Conservation (phyloP, 2,113 vertebrate genomes). For the Ramphastos sulfuratus region DNA sequence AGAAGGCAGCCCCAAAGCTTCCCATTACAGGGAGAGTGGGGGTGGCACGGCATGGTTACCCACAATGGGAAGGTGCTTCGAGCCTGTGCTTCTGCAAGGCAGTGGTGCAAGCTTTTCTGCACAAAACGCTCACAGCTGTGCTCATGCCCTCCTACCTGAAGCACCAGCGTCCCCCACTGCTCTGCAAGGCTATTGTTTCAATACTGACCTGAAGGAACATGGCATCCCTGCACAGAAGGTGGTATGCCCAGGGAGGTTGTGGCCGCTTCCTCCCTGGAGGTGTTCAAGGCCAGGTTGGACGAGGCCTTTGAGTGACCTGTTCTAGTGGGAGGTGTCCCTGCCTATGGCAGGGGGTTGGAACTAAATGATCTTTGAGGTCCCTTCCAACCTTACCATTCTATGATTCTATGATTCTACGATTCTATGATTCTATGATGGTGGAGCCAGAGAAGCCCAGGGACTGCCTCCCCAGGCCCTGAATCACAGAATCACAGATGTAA, state of each 20-base stretch:
- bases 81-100: background rate
- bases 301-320: too few relatives aligned
- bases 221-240: accelerated
- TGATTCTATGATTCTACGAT: too few relatives aligned
- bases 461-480: background rate
- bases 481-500: too few relatives aligned
- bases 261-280: too few relatives aligned
- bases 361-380: too few relatives aligned
- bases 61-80: background rate
- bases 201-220: background rate
- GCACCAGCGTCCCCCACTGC: accelerated
- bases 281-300: too few relatives aligned
- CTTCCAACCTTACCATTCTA: too few relatives aligned
- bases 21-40: background rate
- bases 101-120: background rate
- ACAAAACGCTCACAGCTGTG: background rate
- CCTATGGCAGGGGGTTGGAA: too few relatives aligned
- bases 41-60: accelerated
- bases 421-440: too few relatives aligned
- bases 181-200: background rate
- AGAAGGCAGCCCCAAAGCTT: background rate
- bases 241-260: background rate
- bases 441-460: background rate
- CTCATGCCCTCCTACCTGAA: background rate
- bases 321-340: too few relatives aligned